These are phyloP conservation scores for Copidosoma aretas DNA, from an alignment of 2,888 invertebrate species.

Conservation along the genomic window DNA sequence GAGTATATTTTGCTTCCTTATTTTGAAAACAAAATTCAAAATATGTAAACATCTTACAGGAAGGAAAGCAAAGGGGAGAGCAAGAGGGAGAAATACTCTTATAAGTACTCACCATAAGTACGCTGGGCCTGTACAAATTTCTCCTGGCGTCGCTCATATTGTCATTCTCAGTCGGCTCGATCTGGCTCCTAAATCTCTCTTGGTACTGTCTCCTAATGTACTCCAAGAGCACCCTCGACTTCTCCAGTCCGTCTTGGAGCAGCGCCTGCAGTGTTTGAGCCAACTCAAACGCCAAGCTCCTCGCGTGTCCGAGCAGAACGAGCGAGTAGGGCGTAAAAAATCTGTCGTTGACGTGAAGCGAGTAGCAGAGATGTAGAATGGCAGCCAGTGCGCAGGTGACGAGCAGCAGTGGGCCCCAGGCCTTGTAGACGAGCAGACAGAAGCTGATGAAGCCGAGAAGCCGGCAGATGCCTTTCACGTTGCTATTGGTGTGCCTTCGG, in stretches of 20 bases:
- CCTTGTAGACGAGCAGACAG: slow-evolving; percentile 53
- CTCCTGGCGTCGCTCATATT: slow-evolving; percentile 31
- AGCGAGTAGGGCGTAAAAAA: slow-evolving; percentile 51
- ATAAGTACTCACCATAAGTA: slow-evolving; percentile 28
- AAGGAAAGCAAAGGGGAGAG: background rate
- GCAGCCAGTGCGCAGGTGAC: slow-evolving; percentile 50
- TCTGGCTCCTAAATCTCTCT: background rate
- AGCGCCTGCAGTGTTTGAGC: slow-evolving; percentile 18
- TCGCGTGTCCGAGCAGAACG: slow-evolving; percentile 42
- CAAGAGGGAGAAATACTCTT: background rate
- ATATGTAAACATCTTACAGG: background rate
- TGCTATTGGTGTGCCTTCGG: slow-evolving; percentile 22
- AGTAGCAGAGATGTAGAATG: slow-evolving; percentile 55
- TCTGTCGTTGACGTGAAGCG: slow-evolving; percentile 55
- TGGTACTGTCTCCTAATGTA: slow-evolving; percentile 16
- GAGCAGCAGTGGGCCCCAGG: slow-evolving; percentile 54
- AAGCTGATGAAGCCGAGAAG: slow-evolving; percentile 54
- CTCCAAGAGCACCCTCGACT: background rate
- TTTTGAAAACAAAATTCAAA: background rate
- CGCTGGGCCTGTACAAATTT: slow-evolving; percentile 36
- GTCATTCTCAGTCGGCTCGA: slow-evolving; percentile 2
- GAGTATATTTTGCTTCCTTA: background rate
- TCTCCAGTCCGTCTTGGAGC: background rate
- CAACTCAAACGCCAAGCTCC: slow-evolving; percentile 41
- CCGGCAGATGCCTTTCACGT: slow-evolving; percentile 51